A percentile compares a stretch with the other conserved stretches of the same genome.
Conservation (phyloP, 2,888 invertebrate species). For the Pandemis heparana region DNA sequence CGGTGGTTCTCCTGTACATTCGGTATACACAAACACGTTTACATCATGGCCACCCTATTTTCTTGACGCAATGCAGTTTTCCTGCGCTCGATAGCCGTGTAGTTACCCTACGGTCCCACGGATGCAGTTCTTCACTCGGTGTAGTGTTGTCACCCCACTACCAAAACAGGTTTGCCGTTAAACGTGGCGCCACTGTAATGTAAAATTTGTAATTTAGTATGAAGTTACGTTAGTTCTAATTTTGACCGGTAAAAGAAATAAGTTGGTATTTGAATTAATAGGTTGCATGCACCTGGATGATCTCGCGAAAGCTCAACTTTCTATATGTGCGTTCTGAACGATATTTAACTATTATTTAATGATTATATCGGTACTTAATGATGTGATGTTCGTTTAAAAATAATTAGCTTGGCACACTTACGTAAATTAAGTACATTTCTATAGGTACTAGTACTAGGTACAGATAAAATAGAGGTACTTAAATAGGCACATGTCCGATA, state of each 20-base stretch:
- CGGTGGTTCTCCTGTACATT: background rate
- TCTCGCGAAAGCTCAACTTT: conserved; percentile 26
- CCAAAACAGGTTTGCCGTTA: background rate
- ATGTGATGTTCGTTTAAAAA: too few relatives aligned
- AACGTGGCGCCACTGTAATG: conserved; percentile 1
- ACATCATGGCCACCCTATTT: conserved; percentile 23
- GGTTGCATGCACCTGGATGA: conserved; percentile 23
- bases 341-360: background rate
- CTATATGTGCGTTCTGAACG: background rate
- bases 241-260: background rate
- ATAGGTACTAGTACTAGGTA: too few relatives aligned
- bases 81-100: conserved; percentile 36
- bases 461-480: too few relatives aligned
- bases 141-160: conserved; percentile 18
- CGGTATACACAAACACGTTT: conserved; percentile 11
- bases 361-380: background rate
- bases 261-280: conserved; percentile 17
- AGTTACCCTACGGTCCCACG: conserved; percentile 16
- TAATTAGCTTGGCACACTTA: background rate
- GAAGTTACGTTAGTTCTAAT: background rate
- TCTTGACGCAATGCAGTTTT: conserved; percentile 40
- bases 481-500: too few relatives aligned
- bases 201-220: background rate
- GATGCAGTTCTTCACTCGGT: conserved; percentile 12
- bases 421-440: background rate